Conservation (phyloP, 2,888 invertebrate genomes). For the Zygogramma bicolorata region DNA sequence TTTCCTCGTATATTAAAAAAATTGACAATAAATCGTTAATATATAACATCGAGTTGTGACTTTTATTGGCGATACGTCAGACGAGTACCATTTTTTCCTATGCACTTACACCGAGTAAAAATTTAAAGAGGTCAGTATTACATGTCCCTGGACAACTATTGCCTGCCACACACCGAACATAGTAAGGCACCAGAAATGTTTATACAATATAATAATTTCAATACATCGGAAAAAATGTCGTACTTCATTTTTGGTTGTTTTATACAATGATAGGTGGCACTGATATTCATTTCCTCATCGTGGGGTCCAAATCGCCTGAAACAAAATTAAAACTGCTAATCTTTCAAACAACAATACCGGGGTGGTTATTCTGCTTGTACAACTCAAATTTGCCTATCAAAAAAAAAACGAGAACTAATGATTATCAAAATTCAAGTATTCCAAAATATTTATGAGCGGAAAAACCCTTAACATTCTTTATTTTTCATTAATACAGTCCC, state of each 20-base stretch:
- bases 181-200: constrained; percentile 67
- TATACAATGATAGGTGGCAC: constrained; percentile 64
- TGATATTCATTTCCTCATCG: constrained; percentile 55
- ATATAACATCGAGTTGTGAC: constrained; percentile 64
- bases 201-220: constrained; percentile 58
- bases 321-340: constrained; percentile 46
- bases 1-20: constrained; percentile 67
- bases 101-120: constrained; percentile 56
- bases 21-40: constrained; percentile 67
- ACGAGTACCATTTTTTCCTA: constrained; percentile 66
- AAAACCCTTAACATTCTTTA: no score
- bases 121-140: constrained; percentile 52
- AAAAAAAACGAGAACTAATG: no score
- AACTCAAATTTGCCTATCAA: no score
- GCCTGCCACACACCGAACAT: constrained; percentile 64
- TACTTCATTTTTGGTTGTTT: constrained; percentile 46
- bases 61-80: constrained; percentile 61
- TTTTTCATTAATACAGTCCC: no score
- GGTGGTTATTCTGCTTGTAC: no score
- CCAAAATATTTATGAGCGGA: no score
- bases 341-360: no score
- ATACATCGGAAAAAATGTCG: constrained; percentile 66
- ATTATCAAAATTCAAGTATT: no score
- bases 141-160: constrained; percentile 62
- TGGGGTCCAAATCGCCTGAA: constrained; percentile 44